Evolutionary conservation across 2,797 vertebrate genomes (phyloP), one percentile per base, ranked within the genome.

Genomic region (Mormyrops attenuatus): DNA sequence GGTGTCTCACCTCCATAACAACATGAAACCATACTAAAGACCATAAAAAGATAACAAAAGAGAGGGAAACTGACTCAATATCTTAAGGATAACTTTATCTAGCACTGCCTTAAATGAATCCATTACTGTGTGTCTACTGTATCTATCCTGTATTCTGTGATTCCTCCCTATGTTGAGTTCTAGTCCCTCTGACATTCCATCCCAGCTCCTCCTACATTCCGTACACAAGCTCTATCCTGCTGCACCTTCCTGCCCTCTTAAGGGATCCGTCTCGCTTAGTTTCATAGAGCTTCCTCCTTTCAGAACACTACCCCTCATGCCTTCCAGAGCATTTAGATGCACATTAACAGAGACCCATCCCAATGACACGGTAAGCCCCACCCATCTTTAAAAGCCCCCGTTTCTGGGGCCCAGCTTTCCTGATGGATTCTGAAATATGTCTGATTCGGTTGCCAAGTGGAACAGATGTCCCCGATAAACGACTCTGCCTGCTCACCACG

Each of bases 381-480:
- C 85, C 44, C 85, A 26, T 30, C 26, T 55, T 86, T 6, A 86
- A 53, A 52, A 34, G 50, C 85, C 49, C 84, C 50, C 15, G 13
- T 38, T 86, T 53, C 50, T 53, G 8, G 22, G 85, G 85, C 11
- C 15, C 9, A 17, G 50, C 85, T 86, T 50, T 55, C 26, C 41
- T 49, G 82, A 85, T 26, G 82, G 22, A 49, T 49, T 26, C 82
- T 85, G 82, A 49, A 50, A 50, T 9, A 86, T 86, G 85, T 86
- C 47, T 86, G 85, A 93, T 90, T 94, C 94, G 89, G 93, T 93
- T 93, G 94, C 94, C 93, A 93, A 94, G 92, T 94, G 93, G 94
- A 96, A 94, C 96, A 96, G 95, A 96, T 96, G 96, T 95, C 95
- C 93, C 92, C 92, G 95, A 90, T 96, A 96, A 96, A 96, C 90